Evolutionary conservation across 2,797 vertebrate species (phyloP).

Genomic region (Bovichtus variegatus): DNA sequence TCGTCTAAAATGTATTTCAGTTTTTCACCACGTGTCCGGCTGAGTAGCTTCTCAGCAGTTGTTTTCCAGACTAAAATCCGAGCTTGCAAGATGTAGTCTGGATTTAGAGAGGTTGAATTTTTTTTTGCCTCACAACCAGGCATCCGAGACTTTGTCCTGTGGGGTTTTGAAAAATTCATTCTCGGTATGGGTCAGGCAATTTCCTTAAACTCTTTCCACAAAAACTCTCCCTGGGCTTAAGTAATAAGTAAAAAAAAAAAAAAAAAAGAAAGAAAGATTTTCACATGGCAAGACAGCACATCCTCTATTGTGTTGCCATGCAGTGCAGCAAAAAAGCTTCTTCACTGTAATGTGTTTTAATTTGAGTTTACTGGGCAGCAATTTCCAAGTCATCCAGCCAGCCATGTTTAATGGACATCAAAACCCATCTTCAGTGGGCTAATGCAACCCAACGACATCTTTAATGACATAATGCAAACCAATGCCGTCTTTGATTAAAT

Average conservation of each 20-base stretch:
- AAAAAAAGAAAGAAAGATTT: too few species aligned
- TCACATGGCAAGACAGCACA: slow-evolving; percentile 11
- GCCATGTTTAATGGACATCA: slow-evolving; percentile 66
- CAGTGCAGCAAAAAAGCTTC: slow-evolving; percentile 35
- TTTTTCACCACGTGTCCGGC: neutral
- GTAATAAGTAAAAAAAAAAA: neutral
- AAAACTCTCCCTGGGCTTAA: slow-evolving; percentile 25
- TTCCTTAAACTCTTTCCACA: slow-evolving; percentile 37
- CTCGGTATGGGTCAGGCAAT: slow-evolving; percentile 24
- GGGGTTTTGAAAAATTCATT: slow-evolving; percentile 55
- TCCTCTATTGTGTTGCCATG: slow-evolving; percentile 14
- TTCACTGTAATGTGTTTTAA: slow-evolving; percentile 61
- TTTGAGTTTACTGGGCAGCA: slow-evolving; percentile 58
- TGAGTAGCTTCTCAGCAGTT: neutral
- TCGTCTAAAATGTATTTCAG: neutral
- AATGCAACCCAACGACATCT: slow-evolving; percentile 74
- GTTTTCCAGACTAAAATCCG: slow-evolving; percentile 17
- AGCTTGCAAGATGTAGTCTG: neutral
- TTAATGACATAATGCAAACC: slow-evolving; percentile 79
- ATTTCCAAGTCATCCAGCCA: slow-evolving; percentile 46
- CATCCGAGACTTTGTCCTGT: slow-evolving; percentile 27
- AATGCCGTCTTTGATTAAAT: slow-evolving; percentile 77
- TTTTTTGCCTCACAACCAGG: slow-evolving; percentile 23
- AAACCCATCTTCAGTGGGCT: slow-evolving; percentile 60
- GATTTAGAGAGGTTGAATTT: slow-evolving; percentile 29